Base-by-base conservation (phyloP, 2,113 vertebrate genomes). In the Apodemus speciosus region DNA sequence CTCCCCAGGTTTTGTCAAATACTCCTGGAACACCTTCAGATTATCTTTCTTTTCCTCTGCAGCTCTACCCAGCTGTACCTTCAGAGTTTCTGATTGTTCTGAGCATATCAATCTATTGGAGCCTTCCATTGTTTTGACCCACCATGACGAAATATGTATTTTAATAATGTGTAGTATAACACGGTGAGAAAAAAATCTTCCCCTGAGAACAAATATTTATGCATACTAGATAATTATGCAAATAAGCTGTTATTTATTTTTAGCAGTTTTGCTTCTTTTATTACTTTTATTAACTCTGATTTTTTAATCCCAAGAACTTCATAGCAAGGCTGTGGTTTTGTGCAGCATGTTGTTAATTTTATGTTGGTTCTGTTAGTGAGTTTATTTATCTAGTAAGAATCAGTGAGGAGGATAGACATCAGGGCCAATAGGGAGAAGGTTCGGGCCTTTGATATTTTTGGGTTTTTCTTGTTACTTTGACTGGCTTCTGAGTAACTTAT, bases 151-250 rank as follows among this genome's bases (percentile, higher is more conserved):
- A 27, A 88, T 35, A 23, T 90, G 15, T 86, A 49, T 92, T 85
- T 94, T 88, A 79, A 79, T 91, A 16, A 71, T 14, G 13, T 56
- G 4, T 38, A 30, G 38, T 49, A 43, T n/a, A 21, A 43, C 30
- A 40, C 75, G 90, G 16, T 40, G 7, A 14, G 38, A 18, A 85
- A 80, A 83, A 79, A 66, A 4, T 43, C 13, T 43, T 69, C 53
- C 66, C 94, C 7, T 69, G 58, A 83, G 88, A 93, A 91, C 38
- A 89, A 87, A 88, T 53, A 58, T 18, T 90, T 84, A 60, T 3
- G 14, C 3, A 38, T 35, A 72, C 27, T 86, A 56, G 60, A 94
- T 93, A 90, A 10, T 75, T 51, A 27, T 66, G 25, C 20, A 58
- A 66, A 51, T 38, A 43, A 46, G 5, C 72, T n/a, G 11, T 83